Evolutionary conservation across 2,888 invertebrate genomes (phyloP), one percentile per base, ranked within the genome.

Genomic region (Nysson spinosus): DNA sequence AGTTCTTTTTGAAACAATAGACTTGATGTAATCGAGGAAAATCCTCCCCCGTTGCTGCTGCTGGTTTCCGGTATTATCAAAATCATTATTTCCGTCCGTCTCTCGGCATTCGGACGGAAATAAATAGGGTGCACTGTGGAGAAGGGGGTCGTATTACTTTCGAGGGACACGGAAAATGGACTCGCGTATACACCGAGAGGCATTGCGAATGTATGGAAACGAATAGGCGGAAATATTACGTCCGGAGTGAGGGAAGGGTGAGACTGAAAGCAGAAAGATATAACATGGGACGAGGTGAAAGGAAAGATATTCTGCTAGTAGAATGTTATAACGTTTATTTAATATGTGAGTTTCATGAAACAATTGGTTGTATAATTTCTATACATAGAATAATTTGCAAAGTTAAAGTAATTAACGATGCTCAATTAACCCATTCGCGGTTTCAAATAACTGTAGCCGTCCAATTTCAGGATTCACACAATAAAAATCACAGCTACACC

Each of bases 151-250:
- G 68, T 72, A 75, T 75, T 76, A 76, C 64, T 75, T 78, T 68
- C 55, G 67, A 62, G 71, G 57, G 47, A 63, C 55, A 47, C 40
- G 62, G 67, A 67, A 72, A 78, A 79, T 75, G 63, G 68, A 64
- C 52, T 69, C 52, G 50, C 61, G 62, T 51, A 34, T 46, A 61
- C 42, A 46, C 16, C 43, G 30, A 34, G 42, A 50, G 49, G 32
- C 61, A 34, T 50, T 17, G 69, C 64, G 61, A 75, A 60, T 71
- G 61, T 62, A 69, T 64, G 69, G 64, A 69, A 70, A 77, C 57
- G 75, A 77, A 75, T 67, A 67, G 66, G 67, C 68, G 75, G 75
- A 78, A 78, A 75, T 78, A 78, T 78, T 74, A 71, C 67, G 73
- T 43, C 50, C 40, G 44, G 54, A 55, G 43, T 14, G 64, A 43